Conservation (phyloP, 1,140 invertebrate species). For the Pentalonia nigronervosa region DNA sequence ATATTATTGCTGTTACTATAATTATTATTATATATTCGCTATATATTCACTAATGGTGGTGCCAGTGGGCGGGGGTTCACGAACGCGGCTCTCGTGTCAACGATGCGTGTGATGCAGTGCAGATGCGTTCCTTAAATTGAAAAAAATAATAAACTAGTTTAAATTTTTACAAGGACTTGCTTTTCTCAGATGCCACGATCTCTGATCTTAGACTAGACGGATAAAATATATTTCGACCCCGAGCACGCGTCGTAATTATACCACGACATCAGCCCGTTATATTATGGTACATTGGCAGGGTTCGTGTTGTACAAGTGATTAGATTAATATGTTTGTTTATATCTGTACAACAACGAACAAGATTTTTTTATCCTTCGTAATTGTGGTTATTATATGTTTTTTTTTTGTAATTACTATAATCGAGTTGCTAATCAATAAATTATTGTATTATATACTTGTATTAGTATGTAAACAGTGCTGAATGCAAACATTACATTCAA, state of each 20-base stretch:
- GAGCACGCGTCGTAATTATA: background rate
- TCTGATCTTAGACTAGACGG: background rate
- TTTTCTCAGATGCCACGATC: background rate
- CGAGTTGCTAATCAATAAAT: no score
- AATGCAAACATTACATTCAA: no score
- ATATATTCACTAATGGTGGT: background rate
- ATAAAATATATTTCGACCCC: background rate
- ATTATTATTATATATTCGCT: background rate
- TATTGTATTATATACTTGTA: no score
- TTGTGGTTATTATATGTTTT: background rate
- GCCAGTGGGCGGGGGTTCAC: background rate
- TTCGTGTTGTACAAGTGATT: background rate
- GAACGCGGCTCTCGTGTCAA: background rate
- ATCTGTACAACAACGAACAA: background rate
- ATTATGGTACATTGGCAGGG: background rate
- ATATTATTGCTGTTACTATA: background rate
- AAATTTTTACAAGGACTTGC: background rate
- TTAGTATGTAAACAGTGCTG: no score
- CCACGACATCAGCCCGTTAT: background rate
- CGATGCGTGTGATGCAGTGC: background rate
- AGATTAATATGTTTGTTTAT: background rate
- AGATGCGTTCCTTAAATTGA: conserved; percentile 10
- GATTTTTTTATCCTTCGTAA: background rate
- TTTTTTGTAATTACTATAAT: background rate
- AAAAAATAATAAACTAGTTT: background rate